Evolutionary conservation across 1,140 invertebrate species (phyloP).

Genomic region (Oscheius sp.): DNA sequence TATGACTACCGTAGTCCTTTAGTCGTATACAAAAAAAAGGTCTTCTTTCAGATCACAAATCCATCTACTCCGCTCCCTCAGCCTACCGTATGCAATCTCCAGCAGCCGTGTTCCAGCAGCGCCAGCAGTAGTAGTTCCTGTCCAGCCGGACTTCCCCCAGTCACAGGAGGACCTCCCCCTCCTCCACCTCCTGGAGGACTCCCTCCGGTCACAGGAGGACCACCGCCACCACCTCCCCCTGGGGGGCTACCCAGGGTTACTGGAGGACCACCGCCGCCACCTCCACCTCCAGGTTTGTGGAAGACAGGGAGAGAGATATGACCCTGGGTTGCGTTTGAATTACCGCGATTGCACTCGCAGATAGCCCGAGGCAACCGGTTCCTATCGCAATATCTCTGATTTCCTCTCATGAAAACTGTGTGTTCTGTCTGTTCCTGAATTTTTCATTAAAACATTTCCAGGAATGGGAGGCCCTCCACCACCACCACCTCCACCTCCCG

Average conservation of each 20-base stretch:
- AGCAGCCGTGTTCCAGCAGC: slow-evolving; percentile 6
- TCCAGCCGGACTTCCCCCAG: slow-evolving; percentile 9
- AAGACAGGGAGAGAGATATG: no score
- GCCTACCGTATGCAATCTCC: slow-evolving; percentile 22
- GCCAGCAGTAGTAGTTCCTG: background rate
- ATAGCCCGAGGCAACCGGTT: no score
- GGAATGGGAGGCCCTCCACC: slow-evolving; percentile 3
- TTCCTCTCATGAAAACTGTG: no score
- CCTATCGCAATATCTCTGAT: no score
- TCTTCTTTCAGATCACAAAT: slow-evolving; percentile 32
- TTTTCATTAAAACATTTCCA: no score
- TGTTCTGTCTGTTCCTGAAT: no score
- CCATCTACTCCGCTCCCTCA: slow-evolving; percentile 34
- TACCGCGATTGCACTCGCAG: no score
- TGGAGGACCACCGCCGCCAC: slow-evolving; percentile 33
- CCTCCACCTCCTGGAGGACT: slow-evolving; percentile 15
- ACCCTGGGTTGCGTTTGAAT: no score
- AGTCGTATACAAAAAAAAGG: no score
- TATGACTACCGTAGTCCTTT: no score
- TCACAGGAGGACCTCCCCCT: slow-evolving; percentile 17
- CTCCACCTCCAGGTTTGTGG: slow-evolving; percentile 25
- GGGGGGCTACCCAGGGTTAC: slow-evolving; percentile 10
- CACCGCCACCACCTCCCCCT: slow-evolving; percentile 65
- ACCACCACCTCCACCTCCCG: slow-evolving; percentile 28
- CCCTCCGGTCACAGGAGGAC: slow-evolving; percentile 36